A percentile compares a stretch with the other conserved stretches of the same genome.
Conservation (phyloP, 2,113 vertebrate species). For the Alosa alosa region DNA sequence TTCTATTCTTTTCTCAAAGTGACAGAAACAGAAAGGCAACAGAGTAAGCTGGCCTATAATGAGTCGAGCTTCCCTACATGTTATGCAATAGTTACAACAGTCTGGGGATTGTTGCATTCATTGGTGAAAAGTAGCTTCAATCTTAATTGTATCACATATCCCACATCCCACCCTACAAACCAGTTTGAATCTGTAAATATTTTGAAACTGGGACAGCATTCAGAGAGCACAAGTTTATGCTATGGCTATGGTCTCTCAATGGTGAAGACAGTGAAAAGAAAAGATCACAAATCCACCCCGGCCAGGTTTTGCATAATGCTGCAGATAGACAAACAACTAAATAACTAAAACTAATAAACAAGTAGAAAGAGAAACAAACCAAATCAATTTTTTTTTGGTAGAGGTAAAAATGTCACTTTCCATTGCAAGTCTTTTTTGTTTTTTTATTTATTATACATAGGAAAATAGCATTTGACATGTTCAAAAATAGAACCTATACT, state of each 20-base stretch:
- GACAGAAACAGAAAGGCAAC: not conserved
- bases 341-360: too few relatives aligned
- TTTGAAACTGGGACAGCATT: not conserved
- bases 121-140: not conserved
- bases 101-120: not conserved
- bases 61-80: not conserved
- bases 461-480: slow-evolving; percentile 75
- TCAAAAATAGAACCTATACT: slow-evolving; percentile 57
- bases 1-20: not conserved
- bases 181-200: not conserved
- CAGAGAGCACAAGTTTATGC: not conserved
- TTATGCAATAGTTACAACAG: not conserved
- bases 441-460: slow-evolving; percentile 71
- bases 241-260: too few relatives aligned
- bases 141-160: not conserved
- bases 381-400: not conserved
- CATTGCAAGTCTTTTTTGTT: not conserved
- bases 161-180: not conserved
- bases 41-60: not conserved
- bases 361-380: not conserved
- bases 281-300: too few relatives aligned
- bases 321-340: too few relatives aligned
- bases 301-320: too few relatives aligned
- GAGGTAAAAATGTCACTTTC: not conserved
- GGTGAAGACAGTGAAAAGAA: too few relatives aligned